These are phyloP conservation scores for Callocephalon fimbriatum DNA, from an alignment of 2,113 vertebrate species.

Conservation along the genomic window DNA sequence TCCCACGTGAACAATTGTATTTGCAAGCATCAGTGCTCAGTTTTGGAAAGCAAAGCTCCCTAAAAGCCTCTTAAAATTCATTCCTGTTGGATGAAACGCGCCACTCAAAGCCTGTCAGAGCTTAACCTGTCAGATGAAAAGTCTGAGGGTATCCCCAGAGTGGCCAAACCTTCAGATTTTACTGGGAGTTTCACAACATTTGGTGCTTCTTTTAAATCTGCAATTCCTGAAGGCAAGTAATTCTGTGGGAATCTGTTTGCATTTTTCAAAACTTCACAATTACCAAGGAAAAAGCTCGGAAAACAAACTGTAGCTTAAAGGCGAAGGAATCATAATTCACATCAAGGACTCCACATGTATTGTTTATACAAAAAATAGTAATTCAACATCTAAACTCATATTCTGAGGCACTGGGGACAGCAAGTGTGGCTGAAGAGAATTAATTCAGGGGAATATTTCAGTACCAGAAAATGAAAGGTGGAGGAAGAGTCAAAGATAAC, in stretches of 20 bases:
- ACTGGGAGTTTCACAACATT: neutral
- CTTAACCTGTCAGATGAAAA: slow-evolving; percentile 49
- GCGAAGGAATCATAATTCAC: neutral
- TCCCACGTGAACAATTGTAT: neutral
- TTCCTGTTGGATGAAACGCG: neutral
- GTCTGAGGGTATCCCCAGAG: neutral
- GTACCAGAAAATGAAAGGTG: neutral
- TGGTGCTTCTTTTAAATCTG: neutral
- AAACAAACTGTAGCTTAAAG: slow-evolving; percentile 15
- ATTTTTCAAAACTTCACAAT: neutral
- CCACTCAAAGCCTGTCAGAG: neutral
- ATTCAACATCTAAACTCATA: neutral
- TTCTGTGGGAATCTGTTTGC: neutral
- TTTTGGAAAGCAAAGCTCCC: neutral
- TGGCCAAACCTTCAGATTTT: neutral
- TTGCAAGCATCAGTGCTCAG: neutral
- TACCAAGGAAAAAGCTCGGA: neutral
- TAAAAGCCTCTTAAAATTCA: neutral
- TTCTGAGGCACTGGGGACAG: neutral
- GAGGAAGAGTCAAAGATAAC: neutral
- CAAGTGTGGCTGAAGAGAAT: neutral
- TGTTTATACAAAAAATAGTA: neutral
- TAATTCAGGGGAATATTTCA: neutral
- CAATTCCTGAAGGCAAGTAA: neutral
- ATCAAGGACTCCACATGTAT: neutral